A percentile compares a stretch with the other conserved stretches of the same genome.
Evolutionary conservation across 2,797 vertebrate species (phyloP).

Genomic region (Onychomys torridus): DNA sequence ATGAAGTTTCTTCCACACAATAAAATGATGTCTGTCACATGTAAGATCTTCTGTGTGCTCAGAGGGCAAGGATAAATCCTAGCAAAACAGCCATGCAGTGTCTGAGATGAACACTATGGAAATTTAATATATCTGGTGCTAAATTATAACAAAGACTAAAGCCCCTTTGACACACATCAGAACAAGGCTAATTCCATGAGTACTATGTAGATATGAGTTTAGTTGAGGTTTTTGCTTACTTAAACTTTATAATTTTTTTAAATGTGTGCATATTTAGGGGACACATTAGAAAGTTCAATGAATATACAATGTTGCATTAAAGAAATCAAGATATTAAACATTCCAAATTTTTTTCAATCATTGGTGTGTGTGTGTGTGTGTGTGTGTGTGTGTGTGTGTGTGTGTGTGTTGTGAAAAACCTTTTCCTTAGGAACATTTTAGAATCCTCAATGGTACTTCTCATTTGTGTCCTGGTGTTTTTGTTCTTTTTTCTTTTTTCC

Average conservation of each 20-base stretch:
- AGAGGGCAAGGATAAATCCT: constrained; percentile 46
- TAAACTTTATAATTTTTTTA: neutral
- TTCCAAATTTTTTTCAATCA: neutral
- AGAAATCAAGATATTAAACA: neutral
- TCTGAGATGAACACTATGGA: constrained; percentile 20
- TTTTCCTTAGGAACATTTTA: neutral
- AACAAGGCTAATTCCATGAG: neutral
- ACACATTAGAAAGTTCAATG: neutral
- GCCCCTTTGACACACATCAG: neutral
- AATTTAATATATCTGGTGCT: neutral
- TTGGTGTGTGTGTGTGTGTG: neutral
- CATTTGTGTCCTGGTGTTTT: neutral
- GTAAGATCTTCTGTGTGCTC: neutral
- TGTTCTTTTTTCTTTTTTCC: neutral
- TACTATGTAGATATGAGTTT: neutral
- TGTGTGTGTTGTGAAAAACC: neutral
- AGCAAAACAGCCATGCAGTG: neutral
- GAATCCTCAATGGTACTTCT: neutral
- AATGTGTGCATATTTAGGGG: neutral
- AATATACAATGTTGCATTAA: neutral
- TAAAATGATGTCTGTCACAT: constrained; percentile 31
- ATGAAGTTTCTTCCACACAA: neutral
- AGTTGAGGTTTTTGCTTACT: neutral
- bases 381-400: neutral
- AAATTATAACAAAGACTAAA: constrained; percentile 33